A percentile compares a stretch with the other conserved stretches of the same genome.
phyloP scores from a whole-genome alignment of 2,797 vertebrate genomes.

The Artibeus jamaicensis region DNA sequence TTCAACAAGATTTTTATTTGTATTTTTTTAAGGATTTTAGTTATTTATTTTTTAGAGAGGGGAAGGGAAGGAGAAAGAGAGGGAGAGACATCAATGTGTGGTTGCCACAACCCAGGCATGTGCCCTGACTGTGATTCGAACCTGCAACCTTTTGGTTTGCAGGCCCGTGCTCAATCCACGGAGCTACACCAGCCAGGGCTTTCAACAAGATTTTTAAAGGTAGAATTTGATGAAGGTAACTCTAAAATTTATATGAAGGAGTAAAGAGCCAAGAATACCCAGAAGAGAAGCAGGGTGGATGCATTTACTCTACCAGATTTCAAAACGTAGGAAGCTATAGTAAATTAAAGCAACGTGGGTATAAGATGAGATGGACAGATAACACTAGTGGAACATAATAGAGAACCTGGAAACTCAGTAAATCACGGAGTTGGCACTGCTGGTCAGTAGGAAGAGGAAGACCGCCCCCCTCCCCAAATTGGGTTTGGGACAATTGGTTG shows the following conservation, averaged over 20 bases:
- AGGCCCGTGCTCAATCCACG: neutral
- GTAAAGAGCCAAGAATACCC: neutral
- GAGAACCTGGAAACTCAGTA: neutral
- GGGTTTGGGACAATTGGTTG: neutral
- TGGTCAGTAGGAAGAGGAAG: neutral
- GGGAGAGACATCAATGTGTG: too few relatives aligned
- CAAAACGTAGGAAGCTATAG: neutral
- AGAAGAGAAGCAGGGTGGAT: constrained; percentile 7
- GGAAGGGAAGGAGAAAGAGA: neutral
- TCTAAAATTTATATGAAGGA: constrained; percentile 36
- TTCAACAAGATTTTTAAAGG: neutral
- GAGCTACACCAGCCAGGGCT: neutral
- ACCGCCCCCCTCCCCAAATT: neutral
- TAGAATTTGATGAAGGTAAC: constrained; percentile 37
- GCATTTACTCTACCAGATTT: neutral
- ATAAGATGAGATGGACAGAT: neutral
- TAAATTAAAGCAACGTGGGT: neutral
- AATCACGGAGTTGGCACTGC: neutral
- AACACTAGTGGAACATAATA: neutral
- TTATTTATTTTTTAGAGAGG: neutral
- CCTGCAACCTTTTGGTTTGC: neutral
- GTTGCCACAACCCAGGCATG: neutral
- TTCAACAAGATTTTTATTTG: neutral
- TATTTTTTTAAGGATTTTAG: too few relatives aligned
- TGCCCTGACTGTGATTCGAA: neutral